Base-by-base conservation (phyloP, 2,113 vertebrate species). In the Melozone crissalis region DNA sequence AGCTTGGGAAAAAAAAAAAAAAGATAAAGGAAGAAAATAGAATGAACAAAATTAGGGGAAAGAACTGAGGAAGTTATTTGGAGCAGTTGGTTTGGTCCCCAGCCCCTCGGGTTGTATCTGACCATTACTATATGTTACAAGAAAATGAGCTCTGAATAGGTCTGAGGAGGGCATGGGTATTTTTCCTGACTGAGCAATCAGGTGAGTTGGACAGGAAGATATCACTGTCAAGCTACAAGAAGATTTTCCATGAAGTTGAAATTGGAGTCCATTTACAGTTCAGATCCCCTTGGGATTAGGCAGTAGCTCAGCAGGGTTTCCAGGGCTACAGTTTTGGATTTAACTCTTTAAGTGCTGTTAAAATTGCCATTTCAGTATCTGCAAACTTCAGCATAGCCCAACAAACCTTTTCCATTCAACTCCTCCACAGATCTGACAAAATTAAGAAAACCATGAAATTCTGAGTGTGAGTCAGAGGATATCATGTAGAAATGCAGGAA, bases 41-140 rank as follows among this genome's bases (percentile, higher is more conserved):
- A 57, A 55, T 12, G 1, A 74, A 57, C 47, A 55, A 66, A 19
- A 7, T 6, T 57, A 18, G 18, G 13, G 37, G 23, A 21, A 55
- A 78, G 46, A 85, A 51, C 7, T 23, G 62, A 89, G 19, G 17
- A 79, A 72, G 15, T 44, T 41, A 39, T 10, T 31, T 52, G 18
- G 33, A n/a, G 5, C 6, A n/a, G 16, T 49, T 18, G 6, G 6
- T 33, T 41, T 20, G 8, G 0, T 47, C 22, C 20, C 20, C 46
- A 3, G 2, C 46, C 11, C 41, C 20, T 10, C 21, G 4, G 6
- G 13, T 7, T 10, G n/a, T 15, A 31, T 20, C 9, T 81, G 27
- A 47, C 13, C 2, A 11, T 15, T 63, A 19, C 31, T 28, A 7
- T 15, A 31, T 67, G 75, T 71, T 46, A 37, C 15, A 51, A 4